Evolutionary conservation across 2,113 vertebrate species (phyloP).

Genomic region (Choloepus hoffmanni): DNA sequence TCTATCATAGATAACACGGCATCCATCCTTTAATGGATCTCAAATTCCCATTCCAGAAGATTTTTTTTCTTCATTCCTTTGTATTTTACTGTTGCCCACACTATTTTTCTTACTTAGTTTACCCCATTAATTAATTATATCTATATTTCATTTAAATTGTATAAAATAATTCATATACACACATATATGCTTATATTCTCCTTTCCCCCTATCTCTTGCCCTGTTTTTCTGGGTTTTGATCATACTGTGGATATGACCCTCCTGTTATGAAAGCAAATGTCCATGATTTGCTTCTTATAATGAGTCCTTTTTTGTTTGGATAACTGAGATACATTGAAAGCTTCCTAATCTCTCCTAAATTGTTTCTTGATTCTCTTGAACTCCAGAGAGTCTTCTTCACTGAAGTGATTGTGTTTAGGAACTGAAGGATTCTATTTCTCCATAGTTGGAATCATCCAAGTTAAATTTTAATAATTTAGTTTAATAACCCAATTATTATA

Average conservation of each 20-base stretch:
- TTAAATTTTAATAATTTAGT: constrained; percentile 28
- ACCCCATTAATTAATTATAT: not conserved
- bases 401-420: not conserved
- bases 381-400: not conserved
- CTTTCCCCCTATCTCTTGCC: not conserved
- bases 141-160: not conserved
- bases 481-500: not conserved
- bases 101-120: not conserved
- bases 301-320: not conserved
- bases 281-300: constrained; percentile 16
- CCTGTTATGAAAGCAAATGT: not conserved
- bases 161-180: not conserved
- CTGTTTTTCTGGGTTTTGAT: not conserved
- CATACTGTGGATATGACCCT: not conserved
- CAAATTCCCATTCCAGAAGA: not conserved
- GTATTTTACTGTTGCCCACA: not conserved
- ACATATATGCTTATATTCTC: not conserved
- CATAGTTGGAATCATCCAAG: not conserved
- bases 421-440: not conserved
- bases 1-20: not conserved
- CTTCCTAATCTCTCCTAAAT: not conserved
- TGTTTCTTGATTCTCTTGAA: not conserved
- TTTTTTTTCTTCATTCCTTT: not conserved
- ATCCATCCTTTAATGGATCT: not conserved
- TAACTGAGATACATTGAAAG: not conserved